These are phyloP conservation scores for Xenopus borealis DNA, from an alignment of 2,113 vertebrate genomes.

Conservation along the genomic window DNA sequence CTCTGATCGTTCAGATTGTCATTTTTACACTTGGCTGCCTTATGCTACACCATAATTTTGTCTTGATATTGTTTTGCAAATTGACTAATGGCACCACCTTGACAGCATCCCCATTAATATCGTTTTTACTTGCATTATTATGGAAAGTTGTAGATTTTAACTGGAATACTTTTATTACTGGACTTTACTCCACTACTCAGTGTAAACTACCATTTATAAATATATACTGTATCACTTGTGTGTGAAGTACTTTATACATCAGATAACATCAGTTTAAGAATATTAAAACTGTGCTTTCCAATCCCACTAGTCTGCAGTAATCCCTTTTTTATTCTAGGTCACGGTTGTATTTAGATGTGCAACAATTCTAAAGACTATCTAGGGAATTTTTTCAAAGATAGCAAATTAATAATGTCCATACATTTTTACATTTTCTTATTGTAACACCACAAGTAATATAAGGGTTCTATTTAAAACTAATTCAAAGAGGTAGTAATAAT, in stretches of 20 bases:
- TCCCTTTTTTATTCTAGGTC: slow-evolving; percentile 37
- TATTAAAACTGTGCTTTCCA: not conserved
- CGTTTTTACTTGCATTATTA: slow-evolving; percentile 1
- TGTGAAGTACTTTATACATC: no score
- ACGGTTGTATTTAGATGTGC: slow-evolving; percentile 51
- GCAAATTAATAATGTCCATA: slow-evolving; percentile 45
- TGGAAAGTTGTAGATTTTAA: not conserved
- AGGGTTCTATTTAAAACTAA: no score
- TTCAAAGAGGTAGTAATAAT: no score
- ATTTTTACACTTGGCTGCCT: slow-evolving; percentile 39
- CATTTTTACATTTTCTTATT: no score
- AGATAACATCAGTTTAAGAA: no score
- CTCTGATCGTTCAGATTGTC: slow-evolving; percentile 54
- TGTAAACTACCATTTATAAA: no score
- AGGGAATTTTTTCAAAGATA: slow-evolving; percentile 50
- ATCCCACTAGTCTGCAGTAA: not conserved
- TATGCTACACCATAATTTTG: slow-evolving; percentile 23
- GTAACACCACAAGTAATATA: no score
- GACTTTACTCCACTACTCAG: no score
- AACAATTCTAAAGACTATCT: slow-evolving; percentile 49
- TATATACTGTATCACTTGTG: no score
- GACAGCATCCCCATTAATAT: slow-evolving; percentile 45
- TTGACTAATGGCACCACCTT: slow-evolving; percentile 48
- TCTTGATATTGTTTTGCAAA: slow-evolving; percentile 43
- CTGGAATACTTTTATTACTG: no score